phyloP scores from a whole-genome alignment of 2,797 vertebrate species.

The Gymnothorax javanicus region DNA sequence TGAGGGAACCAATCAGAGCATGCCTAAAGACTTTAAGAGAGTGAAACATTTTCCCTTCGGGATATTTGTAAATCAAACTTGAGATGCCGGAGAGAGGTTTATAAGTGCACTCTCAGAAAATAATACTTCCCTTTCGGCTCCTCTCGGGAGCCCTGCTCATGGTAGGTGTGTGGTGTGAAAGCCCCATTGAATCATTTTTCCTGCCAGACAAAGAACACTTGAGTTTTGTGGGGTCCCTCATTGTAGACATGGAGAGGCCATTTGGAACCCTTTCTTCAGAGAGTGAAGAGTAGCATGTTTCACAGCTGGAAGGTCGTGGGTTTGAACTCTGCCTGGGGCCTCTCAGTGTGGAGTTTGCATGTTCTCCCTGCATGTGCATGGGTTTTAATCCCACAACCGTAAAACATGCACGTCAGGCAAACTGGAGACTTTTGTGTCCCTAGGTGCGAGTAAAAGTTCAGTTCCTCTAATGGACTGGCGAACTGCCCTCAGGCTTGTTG shows the following conservation, averaged over 20 bases:
- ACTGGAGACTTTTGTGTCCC: too few relatives aligned
- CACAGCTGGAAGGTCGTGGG: too few relatives aligned
- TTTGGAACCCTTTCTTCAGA: not conserved
- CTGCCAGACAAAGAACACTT: not conserved
- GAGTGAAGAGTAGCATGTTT: not conserved
- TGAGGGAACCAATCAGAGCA: not conserved
- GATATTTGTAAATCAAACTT: not conserved
- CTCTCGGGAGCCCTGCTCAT: not conserved
- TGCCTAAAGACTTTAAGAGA: not conserved
- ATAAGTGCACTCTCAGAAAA: not conserved
- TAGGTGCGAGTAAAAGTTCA: too few relatives aligned
- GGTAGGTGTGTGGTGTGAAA: not conserved
- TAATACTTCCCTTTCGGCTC: not conserved
- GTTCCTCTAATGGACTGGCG: too few relatives aligned
- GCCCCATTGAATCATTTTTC: not conserved
- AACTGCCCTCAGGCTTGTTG: too few relatives aligned
- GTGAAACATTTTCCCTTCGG: not conserved
- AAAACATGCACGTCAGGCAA: too few relatives aligned
- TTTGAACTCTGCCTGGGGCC: too few relatives aligned
- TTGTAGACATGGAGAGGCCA: not conserved
- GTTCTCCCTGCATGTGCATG: too few relatives aligned
- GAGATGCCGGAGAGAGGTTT: not conserved
- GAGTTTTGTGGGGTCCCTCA: not conserved
- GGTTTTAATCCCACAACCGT: too few relatives aligned
- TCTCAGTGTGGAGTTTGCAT: too few relatives aligned